These are phyloP conservation scores for Hapalemur alaotrensis DNA, from an alignment of 2,797 vertebrate genomes.

Conservation along the genomic window DNA sequence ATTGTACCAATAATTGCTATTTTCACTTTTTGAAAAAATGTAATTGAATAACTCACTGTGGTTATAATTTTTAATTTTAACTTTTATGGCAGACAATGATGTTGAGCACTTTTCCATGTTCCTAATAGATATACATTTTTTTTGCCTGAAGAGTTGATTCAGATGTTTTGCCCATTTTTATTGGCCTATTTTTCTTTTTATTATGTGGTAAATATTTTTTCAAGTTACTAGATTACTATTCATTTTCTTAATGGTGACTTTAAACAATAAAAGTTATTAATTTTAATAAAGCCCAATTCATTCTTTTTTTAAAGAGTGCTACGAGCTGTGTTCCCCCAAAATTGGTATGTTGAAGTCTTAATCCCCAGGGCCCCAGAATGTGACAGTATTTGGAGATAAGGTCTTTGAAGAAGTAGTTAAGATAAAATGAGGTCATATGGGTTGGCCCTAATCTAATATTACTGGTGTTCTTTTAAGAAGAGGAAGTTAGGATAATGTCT, in stretches of 20 bases:
- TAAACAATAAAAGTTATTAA: not conserved
- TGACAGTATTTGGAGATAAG: not conserved
- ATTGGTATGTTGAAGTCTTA: not conserved
- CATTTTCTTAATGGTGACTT: not conserved
- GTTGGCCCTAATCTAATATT: not conserved
- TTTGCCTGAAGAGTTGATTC: not conserved
- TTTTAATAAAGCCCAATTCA: not conserved
- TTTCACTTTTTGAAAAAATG: not conserved
- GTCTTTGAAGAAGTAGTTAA: not conserved
- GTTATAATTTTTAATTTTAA: not conserved
- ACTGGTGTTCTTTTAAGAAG: not conserved
- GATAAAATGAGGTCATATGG: not conserved
- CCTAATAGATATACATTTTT: not conserved
- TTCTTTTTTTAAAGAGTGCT: not conserved
- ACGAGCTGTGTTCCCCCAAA: rapidly evolving
- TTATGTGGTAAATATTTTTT: not conserved
- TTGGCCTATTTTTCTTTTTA: not conserved
- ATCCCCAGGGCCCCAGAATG: not conserved
- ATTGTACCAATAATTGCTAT: not conserved
- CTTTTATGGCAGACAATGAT: not conserved
- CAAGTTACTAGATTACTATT: not conserved
- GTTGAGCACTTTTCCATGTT: not conserved
- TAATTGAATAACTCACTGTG: not conserved
- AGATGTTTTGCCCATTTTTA: not conserved
- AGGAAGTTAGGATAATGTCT: not conserved